Evolutionary conservation across 92 coral and sea anemone genomes (phyloP).

Genomic region (Phenganax marumi): DNA sequence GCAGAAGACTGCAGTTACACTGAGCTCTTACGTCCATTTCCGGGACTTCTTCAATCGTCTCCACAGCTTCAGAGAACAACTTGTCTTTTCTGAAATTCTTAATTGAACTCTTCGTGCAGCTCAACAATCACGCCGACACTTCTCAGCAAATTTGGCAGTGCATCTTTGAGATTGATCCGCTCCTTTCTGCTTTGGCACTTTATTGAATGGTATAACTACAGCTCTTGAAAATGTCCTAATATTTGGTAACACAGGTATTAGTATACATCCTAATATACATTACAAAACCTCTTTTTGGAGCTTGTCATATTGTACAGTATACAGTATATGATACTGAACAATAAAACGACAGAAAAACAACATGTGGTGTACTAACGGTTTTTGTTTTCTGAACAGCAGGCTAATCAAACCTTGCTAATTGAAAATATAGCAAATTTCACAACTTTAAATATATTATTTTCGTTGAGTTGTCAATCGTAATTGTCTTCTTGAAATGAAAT

Average conservation of each 20-base stretch:
- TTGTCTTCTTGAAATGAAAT: too few species aligned
- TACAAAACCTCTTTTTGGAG: neutral
- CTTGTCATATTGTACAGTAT: too few species aligned
- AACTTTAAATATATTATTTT: too few species aligned
- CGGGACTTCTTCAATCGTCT: neutral
- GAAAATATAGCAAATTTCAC: too few species aligned
- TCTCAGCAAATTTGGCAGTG: neutral
- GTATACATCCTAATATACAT: neutral
- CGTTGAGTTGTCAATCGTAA: too few species aligned
- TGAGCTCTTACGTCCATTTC: slow-evolving; percentile 36
- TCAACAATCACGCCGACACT: slow-evolving; percentile 36
- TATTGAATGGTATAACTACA: neutral
- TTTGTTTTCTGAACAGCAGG: too few species aligned
- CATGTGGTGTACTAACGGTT: too few species aligned
- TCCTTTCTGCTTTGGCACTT: neutral
- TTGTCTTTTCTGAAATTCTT: slow-evolving; percentile 1
- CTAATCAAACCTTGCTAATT: too few species aligned
- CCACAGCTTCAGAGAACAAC: slow-evolving; percentile 5
- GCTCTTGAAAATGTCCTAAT: slow-evolving; percentile 1
- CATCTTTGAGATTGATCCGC: neutral
- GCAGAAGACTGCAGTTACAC: slow-evolving; percentile 32
- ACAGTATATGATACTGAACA: too few species aligned
- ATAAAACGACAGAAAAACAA: too few species aligned
- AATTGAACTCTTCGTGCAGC: slow-evolving; percentile 12
- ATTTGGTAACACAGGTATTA: neutral